A percentile compares a stretch with the other conserved stretches of the same genome.
phyloP scores from a whole-genome alignment of 1,140 invertebrate genomes.

The Lerema accius region DNA sequence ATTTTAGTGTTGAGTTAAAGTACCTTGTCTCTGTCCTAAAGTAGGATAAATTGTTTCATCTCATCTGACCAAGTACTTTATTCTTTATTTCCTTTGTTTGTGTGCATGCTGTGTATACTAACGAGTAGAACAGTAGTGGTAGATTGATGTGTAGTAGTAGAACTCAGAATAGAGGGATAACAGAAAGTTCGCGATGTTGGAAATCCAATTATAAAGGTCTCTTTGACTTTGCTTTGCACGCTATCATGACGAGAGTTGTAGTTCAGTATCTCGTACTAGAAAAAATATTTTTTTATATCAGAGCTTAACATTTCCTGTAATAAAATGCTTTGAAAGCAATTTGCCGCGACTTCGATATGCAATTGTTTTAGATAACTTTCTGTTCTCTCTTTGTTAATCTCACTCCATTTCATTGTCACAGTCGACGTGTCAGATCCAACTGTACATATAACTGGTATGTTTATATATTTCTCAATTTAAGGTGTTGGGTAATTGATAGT shows the following conservation, averaged over 20 bases:
- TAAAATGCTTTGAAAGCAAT: too few relatives aligned
- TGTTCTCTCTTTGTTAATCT: constrained; percentile 1
- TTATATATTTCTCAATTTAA: constrained; percentile 13
- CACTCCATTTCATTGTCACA: constrained; percentile 15
- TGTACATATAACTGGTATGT: constrained; percentile 21
- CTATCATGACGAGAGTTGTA: too few relatives aligned
- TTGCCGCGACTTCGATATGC: too few relatives aligned
- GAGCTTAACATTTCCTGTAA: too few relatives aligned
- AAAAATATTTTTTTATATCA: too few relatives aligned
- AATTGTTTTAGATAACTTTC: too few relatives aligned
- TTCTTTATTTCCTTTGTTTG: constrained; percentile 21
- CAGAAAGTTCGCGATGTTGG: constrained; percentile 13
- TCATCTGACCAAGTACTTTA: constrained; percentile 10
- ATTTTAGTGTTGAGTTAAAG: too few relatives aligned
- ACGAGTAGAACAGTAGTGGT: constrained; percentile 15
- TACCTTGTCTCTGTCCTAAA: too few relatives aligned
- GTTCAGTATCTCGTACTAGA: too few relatives aligned
- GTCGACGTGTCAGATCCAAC: constrained; percentile 22
- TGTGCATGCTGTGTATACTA: constrained; percentile 20
- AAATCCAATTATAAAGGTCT: too few relatives aligned
- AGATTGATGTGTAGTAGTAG: constrained; percentile 6
- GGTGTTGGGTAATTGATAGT: constrained; percentile 17
- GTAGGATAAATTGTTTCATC: too few relatives aligned
- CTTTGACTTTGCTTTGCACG: too few relatives aligned
- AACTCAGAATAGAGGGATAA: neutral